Base-by-base conservation (phyloP, 2,113 vertebrate genomes). In the Bambusicola thoracicus region DNA sequence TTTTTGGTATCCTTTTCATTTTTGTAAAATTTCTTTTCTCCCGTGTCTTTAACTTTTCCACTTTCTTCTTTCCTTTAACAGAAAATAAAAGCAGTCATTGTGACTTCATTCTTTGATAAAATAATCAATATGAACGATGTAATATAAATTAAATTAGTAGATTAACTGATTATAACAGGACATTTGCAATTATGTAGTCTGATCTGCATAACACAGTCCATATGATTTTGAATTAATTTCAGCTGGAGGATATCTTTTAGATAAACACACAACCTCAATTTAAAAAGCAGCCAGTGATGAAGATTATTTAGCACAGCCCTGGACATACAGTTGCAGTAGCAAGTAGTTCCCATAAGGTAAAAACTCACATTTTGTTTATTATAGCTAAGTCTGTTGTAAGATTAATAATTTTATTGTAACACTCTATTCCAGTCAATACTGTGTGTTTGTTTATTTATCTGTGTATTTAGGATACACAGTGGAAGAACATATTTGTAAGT, bases 141-240 rank as follows among this genome's bases (percentile, higher is more conserved):
- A 62, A 25, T 65, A 55, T 68, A 81, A 89, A 77, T 44, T 68
- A 25, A 91, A 92, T 80, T 75, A 92, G 49, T 66, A 89, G 67
- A 62, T 87, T 44, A 85, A 83, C 59, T 63, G 77, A 77, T 63
- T 53, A 12, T 36, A 81, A 75, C 30, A 72, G 17, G 48, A 81
- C 22, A 65, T 75, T 85, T 76, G 30, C 13, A 61, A 58, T 93
- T 84, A 72, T n/a, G 29, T 41, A 75, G 11, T 17, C 56, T 82
- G 70, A 56, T 15, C 14, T 68, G 61, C 36, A 41, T 68, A 85
- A 68, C 20, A 68, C 25, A 79, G 48, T 41, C 53, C 36, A 19
- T 79, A 82, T 76, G 56, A 87, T 65, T 82, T 85, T 76, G 34
- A 87, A 69, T 92, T 89, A 79, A 85, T 87, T 91, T 8, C 19